Percentiles rank a stretch among this genome's conserved stretches.
phyloP scores from a whole-genome alignment of 2,888 invertebrate genomes.

The Scaptomyza caliginosa region DNA sequence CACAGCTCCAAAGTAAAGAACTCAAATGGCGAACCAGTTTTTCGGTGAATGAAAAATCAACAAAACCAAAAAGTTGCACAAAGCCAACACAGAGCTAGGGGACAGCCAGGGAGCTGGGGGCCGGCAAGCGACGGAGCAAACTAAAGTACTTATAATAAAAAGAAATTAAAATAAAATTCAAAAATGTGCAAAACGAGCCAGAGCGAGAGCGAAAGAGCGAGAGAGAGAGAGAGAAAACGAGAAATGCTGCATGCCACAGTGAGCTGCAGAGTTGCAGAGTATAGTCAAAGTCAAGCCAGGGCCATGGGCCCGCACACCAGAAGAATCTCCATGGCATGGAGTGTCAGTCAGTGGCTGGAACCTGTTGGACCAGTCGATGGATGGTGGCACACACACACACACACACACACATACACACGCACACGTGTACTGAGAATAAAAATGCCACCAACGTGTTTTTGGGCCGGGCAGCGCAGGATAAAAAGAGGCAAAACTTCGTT shows the following conservation, averaged over 20 bases:
- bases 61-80: constrained; percentile 62
- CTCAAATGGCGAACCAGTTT: constrained; percentile 72
- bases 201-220: constrained; percentile 8
- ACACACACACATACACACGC: not conserved
- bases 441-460: constrained; percentile 79
- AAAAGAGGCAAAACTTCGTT: constrained; percentile 32
- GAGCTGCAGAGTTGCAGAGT: constrained; percentile 7
- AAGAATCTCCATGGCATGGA: constrained; percentile 60
- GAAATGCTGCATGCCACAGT: constrained; percentile 70
- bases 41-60: constrained; percentile 79
- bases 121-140: constrained; percentile 13
- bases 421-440: not conserved
- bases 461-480: constrained; percentile 40
- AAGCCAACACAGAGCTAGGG: constrained; percentile 8
- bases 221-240: constrained; percentile 42
- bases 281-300: constrained; percentile 38
- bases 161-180: constrained; percentile 79
- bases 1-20: constrained; percentile 44
- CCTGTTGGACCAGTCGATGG: constrained; percentile 78
- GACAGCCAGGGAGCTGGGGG: constrained; percentile 5
- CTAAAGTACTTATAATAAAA: constrained; percentile 77
- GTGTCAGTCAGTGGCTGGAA: constrained; percentile 64
- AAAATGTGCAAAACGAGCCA: constrained; percentile 76
- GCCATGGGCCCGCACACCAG: constrained; percentile 37
- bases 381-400: constrained; percentile 41